Conservation (phyloP, 2,113 vertebrate genomes). For the Tiliqua scincoides region DNA sequence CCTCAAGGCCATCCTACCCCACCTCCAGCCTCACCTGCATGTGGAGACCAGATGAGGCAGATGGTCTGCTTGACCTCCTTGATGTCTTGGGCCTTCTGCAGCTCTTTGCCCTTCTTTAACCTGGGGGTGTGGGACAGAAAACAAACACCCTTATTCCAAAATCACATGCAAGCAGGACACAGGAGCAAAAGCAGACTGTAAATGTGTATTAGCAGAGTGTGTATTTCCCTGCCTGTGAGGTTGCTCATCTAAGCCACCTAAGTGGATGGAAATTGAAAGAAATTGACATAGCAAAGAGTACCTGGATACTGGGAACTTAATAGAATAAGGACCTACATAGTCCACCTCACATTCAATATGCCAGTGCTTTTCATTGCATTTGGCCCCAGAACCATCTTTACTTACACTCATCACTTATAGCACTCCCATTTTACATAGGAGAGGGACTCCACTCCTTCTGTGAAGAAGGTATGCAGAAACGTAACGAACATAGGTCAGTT, state of each 20-base stretch:
- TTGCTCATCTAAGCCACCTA: no score
- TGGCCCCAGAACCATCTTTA: no score
- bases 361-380: not conserved
- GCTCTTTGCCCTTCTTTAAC: slow-evolving; percentile 92
- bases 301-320: not conserved
- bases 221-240: not conserved
- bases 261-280: not conserved
- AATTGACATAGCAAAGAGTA: not conserved
- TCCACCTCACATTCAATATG: not conserved
- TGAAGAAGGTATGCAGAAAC: no score
- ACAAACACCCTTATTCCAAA: no score
- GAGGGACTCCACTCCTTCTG: no score
- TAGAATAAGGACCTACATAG: not conserved
- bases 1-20: not conserved
- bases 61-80: slow-evolving; percentile 96
- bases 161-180: not conserved
- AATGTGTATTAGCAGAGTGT: not conserved
- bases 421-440: no score
- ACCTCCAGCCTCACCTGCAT: slow-evolving; percentile 81
- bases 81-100: slow-evolving; percentile 92
- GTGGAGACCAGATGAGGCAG: slow-evolving; percentile 92
- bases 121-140: slow-evolving; percentile 64
- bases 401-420: no score
- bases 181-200: not conserved
- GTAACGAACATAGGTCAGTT: no score